Evolutionary conservation across 2,888 invertebrate species (phyloP).

Genomic region (Conchocele bisecta): DNA sequence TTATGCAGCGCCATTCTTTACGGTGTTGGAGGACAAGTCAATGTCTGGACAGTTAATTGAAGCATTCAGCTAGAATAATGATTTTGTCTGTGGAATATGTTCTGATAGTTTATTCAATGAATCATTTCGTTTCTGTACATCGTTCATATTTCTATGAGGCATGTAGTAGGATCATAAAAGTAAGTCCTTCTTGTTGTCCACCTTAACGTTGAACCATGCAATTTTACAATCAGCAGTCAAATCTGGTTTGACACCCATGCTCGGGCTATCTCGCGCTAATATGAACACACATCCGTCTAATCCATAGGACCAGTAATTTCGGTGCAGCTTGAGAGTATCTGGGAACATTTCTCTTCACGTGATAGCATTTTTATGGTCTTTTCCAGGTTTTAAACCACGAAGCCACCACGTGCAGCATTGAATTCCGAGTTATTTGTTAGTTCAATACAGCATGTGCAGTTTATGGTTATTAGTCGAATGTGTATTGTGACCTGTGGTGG

Average conservation of each 20-base stretch:
- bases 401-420: too few species aligned
- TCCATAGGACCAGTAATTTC: too few species aligned
- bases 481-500: too few species aligned
- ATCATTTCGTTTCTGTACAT: neutral
- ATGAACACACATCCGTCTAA: slow-evolving; percentile 1
- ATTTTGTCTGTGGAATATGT: too few species aligned
- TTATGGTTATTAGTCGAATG: too few species aligned
- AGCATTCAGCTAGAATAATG: too few species aligned
- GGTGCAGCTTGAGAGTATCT: too few species aligned
- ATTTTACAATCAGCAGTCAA: neutral
- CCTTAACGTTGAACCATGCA: neutral
- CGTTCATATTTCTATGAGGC: neutral
- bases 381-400: too few species aligned
- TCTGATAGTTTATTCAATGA: neutral
- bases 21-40: neutral
- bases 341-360: too few species aligned
- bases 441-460: too few species aligned
- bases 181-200: neutral
- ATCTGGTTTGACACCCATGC: neutral
- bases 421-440: too few species aligned
- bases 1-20: neutral
- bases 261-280: neutral
- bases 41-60: neutral
- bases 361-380: too few species aligned
- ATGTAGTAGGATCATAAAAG: neutral